These are phyloP conservation scores for Tipula vernalis DNA, from an alignment of 2,888 invertebrate species.

Conservation along the genomic window DNA sequence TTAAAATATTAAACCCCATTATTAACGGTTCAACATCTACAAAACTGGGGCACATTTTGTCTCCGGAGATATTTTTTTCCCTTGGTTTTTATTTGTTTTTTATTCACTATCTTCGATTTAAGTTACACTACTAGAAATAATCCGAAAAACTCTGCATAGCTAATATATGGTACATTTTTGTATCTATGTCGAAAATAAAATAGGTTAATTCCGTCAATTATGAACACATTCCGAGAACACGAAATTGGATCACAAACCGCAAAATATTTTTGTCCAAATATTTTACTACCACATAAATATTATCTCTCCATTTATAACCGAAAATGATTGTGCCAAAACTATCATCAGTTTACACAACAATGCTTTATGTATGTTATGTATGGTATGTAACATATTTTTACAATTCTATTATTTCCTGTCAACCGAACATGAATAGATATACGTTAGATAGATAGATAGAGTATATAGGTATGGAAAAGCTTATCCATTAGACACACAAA, in stretches of 20 bases:
- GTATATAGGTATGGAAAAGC: background rate
- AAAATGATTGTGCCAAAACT: background rate
- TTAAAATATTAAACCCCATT: background rate
- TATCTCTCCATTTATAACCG: background rate
- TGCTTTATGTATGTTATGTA: background rate
- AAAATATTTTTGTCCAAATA: background rate
- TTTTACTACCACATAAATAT: background rate
- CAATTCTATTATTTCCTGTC: background rate
- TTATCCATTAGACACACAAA: background rate
- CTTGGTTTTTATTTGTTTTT: background rate
- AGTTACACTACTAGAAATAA: too few species aligned
- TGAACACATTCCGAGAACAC: background rate
- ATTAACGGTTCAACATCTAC: background rate
- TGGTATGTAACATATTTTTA: background rate
- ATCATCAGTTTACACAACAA: background rate
- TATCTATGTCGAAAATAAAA: background rate
- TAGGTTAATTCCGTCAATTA: background rate
- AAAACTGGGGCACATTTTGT: background rate
- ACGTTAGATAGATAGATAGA: background rate
- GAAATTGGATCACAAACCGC: background rate
- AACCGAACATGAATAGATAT: background rate
- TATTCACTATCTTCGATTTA: too few species aligned
- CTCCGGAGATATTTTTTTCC: background rate
- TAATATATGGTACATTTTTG: background rate
- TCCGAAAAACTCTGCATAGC: too few species aligned